Evolutionary conservation across 53 echinoderm and acorn worm genomes (phyloP).

Genomic region (Apostichopus leukothele): DNA sequence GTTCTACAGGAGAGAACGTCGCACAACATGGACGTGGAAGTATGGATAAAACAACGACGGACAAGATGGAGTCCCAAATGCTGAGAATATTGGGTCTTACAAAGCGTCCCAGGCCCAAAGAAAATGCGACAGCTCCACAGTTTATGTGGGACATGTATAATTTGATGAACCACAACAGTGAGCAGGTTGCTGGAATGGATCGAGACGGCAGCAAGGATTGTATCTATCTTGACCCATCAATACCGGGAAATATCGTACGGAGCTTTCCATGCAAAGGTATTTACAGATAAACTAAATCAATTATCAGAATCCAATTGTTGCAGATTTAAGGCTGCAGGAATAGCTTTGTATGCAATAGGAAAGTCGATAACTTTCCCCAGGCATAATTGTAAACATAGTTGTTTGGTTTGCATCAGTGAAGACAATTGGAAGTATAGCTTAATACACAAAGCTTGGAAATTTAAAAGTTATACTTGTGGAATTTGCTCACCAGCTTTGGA

Average conservation of each 20-base stretch:
- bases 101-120: slow-evolving; percentile 75
- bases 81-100: slow-evolving; percentile 77
- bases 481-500: too few relatives aligned
- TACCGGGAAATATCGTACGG: slow-evolving; percentile 90
- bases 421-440: too few relatives aligned
- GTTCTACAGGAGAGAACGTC: not conserved
- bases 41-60: not conserved
- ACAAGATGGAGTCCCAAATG: slow-evolving; percentile 83
- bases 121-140: slow-evolving; percentile 93
- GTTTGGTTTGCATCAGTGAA: too few relatives aligned
- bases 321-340: too few relatives aligned
- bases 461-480: too few relatives aligned
- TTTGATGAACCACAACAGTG: slow-evolving; percentile 49
- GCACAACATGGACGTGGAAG: not conserved
- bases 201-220: slow-evolving; percentile 54
- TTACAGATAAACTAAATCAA: not conserved
- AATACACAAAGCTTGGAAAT: too few relatives aligned
- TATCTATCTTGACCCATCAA: slow-evolving; percentile 66
- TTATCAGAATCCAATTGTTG: too few relatives aligned
- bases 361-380: too few relatives aligned
- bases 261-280: slow-evolving; percentile 91
- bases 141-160: slow-evolving; percentile 97
- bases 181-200: not conserved
- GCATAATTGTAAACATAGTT: too few relatives aligned
- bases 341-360: too few relatives aligned